Evolutionary conservation across 1,140 invertebrate species (phyloP).

Genomic region (Elysia chlorotica): DNA sequence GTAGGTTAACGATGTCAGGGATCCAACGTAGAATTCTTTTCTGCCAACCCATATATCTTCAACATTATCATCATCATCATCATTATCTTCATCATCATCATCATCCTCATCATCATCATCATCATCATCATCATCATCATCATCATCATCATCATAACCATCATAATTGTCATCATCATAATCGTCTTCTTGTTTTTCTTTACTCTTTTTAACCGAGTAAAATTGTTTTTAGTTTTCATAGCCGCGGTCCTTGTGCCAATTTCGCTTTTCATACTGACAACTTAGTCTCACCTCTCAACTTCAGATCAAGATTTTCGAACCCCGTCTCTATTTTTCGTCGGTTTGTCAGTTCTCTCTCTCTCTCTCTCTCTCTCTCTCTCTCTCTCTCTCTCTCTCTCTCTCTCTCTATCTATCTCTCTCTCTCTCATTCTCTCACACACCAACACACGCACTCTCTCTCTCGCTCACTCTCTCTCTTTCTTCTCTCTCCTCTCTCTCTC

Average conservation of each 20-base stretch:
- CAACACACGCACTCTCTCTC: neutral
- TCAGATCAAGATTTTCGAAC: neutral
- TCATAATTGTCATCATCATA: neutral
- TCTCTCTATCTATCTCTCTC: neutral
- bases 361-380: conserved; percentile 7
- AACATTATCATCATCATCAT: no score
- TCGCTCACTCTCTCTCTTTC: conserved; percentile 2
- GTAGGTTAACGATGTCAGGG: no score
- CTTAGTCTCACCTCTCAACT: no score
- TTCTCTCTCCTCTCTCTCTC: neutral
- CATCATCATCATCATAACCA: neutral
- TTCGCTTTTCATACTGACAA: neutral
- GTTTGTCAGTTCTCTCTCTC: neutral
- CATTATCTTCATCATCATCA: no score
- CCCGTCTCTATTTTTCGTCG: neutral
- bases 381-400: neutral
- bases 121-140: neutral
- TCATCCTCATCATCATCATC: neutral
- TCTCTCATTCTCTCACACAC: conserved; percentile 6
- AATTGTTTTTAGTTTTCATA: no score
- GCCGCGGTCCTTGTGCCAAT: no score
- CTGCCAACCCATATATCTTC: no score
- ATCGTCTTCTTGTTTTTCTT: neutral
- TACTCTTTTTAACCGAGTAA: neutral
- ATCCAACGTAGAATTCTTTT: no score